Evolutionary conservation across 2,888 invertebrate genomes (phyloP).

Genomic region (Creontiades dilutus): DNA sequence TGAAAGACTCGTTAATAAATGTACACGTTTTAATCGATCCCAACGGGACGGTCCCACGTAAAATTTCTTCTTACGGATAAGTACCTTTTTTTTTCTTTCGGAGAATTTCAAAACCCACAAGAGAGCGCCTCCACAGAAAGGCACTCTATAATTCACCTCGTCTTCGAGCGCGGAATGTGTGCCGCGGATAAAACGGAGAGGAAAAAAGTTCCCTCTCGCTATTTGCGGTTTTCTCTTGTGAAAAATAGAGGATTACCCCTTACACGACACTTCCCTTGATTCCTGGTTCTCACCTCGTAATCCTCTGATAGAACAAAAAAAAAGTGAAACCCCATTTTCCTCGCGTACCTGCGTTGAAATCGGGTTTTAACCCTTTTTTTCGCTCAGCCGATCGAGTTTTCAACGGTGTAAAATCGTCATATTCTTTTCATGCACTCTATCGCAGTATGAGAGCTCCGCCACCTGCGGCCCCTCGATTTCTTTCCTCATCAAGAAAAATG

Average conservation of each 20-base stretch:
- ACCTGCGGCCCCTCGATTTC: no score
- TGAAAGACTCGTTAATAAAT: not conserved
- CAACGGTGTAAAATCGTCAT: not conserved
- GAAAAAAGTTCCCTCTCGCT: slow-evolving; percentile 9
- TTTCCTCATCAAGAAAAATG: no score
- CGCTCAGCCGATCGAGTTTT: not conserved
- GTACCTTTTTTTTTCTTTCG: not conserved
- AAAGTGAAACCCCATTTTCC: not conserved
- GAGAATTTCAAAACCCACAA: slow-evolving; percentile 4
- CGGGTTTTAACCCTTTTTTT: not conserved
- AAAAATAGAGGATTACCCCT: slow-evolving; percentile 1
- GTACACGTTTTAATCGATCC: not conserved
- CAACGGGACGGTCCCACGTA: not conserved
- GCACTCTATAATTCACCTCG: slow-evolving; percentile 19
- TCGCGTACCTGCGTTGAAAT: not conserved
- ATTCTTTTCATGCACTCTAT: not conserved
- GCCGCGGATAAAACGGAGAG: not conserved
- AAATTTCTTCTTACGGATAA: no score
- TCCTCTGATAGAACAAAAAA: slow-evolving; percentile 23
- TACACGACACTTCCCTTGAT: slow-evolving; percentile 10
- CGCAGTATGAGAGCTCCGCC: no score
- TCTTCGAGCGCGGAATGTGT: slow-evolving; percentile 10
- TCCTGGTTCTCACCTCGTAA: not conserved
- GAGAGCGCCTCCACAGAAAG: not conserved
- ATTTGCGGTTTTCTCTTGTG: slow-evolving; percentile 5